These are phyloP conservation scores for Formicarius rufipectus DNA, from an alignment of 2,113 vertebrate genomes.

Conservation along the genomic window DNA sequence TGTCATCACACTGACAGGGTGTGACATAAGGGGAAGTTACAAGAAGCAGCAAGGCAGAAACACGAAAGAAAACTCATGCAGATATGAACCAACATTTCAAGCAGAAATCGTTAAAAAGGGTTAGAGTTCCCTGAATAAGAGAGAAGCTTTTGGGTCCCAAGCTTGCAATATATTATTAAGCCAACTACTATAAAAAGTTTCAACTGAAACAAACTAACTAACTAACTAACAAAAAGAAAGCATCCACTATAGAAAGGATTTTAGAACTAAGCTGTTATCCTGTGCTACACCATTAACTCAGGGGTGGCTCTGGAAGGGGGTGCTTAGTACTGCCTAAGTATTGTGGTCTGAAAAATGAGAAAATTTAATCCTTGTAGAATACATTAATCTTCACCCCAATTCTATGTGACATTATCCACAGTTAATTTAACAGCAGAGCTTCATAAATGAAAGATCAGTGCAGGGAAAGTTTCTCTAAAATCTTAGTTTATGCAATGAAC, in stretches of 20 bases:
- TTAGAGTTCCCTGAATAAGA: background rate
- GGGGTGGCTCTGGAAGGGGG: background rate
- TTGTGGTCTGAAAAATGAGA: slow-evolving; percentile 14
- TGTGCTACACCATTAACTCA: background rate
- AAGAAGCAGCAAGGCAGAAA: slow-evolving; percentile 48
- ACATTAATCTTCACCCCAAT: slow-evolving; percentile 24
- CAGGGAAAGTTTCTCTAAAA: background rate
- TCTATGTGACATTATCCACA: slow-evolving; percentile 5
- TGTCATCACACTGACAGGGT: slow-evolving; percentile 46
- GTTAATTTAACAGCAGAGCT: slow-evolving; percentile 16
- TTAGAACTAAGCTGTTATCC: slow-evolving; percentile 11
- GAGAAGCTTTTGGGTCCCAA: background rate
- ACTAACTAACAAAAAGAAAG: background rate
- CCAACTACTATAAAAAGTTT: background rate
- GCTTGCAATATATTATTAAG: background rate
- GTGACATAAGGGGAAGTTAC: slow-evolving; percentile 44
- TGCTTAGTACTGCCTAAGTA: background rate
- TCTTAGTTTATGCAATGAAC: background rate
- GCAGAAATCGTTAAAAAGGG: background rate
- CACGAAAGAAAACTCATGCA: background rate
- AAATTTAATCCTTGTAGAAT: slow-evolving; percentile 35
- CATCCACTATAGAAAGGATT: background rate
- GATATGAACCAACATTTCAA: background rate
- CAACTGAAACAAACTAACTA: background rate
- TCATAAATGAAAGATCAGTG: slow-evolving; percentile 22